A percentile compares a stretch with the other conserved stretches of the same genome.
Evolutionary conservation across 64 coral and sea anemone genomes (phyloP).

Genomic region (Cladopsammia gracilis): DNA sequence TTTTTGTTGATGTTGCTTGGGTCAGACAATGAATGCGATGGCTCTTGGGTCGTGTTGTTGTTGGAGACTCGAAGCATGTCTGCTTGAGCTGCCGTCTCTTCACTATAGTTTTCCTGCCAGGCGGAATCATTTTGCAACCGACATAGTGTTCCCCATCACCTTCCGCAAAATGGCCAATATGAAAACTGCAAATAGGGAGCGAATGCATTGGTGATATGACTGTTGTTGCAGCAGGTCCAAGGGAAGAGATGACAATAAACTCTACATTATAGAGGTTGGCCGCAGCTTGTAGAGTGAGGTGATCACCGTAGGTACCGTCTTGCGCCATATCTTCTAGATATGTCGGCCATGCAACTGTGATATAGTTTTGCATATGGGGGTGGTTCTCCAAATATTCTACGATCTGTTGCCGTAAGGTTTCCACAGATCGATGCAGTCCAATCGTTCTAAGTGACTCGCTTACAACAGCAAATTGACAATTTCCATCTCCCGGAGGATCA

Average conservation of each 20-base stretch:
- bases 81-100: neutral
- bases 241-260: slow-evolving; percentile 37
- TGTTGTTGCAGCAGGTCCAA: slow-evolving; percentile 12
- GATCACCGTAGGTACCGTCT: slow-evolving; percentile 47
- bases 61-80: neutral
- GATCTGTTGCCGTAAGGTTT: slow-evolving; percentile 8
- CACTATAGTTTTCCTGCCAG: neutral
- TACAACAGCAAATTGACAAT: slow-evolving; percentile 40
- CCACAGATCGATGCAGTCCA: neutral
- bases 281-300: slow-evolving; percentile 25
- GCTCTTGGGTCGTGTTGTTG: neutral
- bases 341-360: neutral
- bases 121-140: neutral
- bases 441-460: neutral
- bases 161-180: slow-evolving; percentile 55
- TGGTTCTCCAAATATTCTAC: slow-evolving; percentile 12
- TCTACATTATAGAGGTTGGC: slow-evolving; percentile 12
- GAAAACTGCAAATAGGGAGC: slow-evolving; percentile 14
- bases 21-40: neutral
- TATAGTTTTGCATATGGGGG: slow-evolving; percentile 27
- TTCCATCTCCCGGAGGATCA: slow-evolving; percentile 32
- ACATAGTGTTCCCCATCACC: slow-evolving; percentile 47
- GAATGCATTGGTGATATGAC: neutral
- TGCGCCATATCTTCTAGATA: slow-evolving; percentile 37
- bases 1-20: neutral